Conservation (phyloP, 2,888 invertebrate species). For the Patella caerulea region DNA sequence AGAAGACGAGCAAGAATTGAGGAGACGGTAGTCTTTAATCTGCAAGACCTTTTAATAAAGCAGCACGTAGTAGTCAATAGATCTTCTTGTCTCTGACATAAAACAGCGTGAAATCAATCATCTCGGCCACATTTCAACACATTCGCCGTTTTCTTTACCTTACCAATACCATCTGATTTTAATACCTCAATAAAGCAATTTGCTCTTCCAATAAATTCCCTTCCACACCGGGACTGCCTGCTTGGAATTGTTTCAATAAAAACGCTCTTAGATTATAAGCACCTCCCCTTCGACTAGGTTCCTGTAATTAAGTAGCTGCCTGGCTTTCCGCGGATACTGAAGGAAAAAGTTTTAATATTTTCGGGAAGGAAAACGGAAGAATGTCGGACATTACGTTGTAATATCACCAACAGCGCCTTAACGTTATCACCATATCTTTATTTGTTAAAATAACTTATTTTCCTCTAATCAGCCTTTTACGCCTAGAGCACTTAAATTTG, state of each 20-base stretch:
- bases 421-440: conserved; percentile 42
- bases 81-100: no score
- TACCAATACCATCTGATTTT: no score
- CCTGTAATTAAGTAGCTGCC: conserved; percentile 1
- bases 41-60: no score
- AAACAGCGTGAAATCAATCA: no score
- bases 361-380: conserved; percentile 46
- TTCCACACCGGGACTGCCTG: no score
- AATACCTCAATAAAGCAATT: not conserved
- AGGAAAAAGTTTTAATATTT: conserved; percentile 32
- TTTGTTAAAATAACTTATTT: conserved; percentile 55
- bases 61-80: no score
- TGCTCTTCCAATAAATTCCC: not conserved
- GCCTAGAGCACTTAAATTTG: conserved; percentile 49
- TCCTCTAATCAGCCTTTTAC: conserved; percentile 43
- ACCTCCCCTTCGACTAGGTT: not conserved
- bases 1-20: no score
- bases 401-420: conserved; percentile 35
- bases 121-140: no score
- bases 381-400: conserved; percentile 30
- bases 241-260: not conserved
- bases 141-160: no score
- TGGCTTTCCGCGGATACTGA: not conserved
- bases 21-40: no score
- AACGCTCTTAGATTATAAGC: not conserved